Evolutionary conservation across 2,888 invertebrate species (phyloP).

Genomic region (Cactoblastis cactorum): DNA sequence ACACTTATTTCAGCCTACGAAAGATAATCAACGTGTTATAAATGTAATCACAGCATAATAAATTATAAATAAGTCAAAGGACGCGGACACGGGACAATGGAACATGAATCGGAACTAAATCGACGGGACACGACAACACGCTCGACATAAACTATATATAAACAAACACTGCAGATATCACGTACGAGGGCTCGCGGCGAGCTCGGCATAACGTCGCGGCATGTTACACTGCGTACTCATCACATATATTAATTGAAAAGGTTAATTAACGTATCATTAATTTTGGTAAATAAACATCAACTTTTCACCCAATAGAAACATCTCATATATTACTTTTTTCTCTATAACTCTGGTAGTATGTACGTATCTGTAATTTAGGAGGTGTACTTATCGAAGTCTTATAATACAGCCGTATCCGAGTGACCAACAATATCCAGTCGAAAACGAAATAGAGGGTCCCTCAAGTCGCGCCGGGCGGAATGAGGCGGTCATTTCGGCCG

Average conservation of each 20-base stretch:
- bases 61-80: constrained; percentile 64
- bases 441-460: constrained; percentile 52
- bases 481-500: constrained; percentile 34
- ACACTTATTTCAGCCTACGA: constrained; percentile 56
- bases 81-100: constrained; percentile 59
- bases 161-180: constrained; percentile 50
- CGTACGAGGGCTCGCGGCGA: constrained; percentile 30
- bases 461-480: constrained; percentile 32
- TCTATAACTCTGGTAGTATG: constrained; percentile 68
- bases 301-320: constrained; percentile 72
- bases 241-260: constrained; percentile 49
- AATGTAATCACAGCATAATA: constrained; percentile 75
- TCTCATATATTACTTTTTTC: constrained; percentile 73
- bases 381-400: constrained; percentile 68
- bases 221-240: constrained; percentile 35
- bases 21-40: constrained; percentile 65
- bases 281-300: constrained; percentile 75
- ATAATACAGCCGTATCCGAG: constrained; percentile 65
- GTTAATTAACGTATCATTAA: constrained; percentile 59
- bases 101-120: constrained; percentile 59
- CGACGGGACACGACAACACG: constrained; percentile 64
- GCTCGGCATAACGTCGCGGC: constrained; percentile 17
- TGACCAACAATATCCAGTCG: constrained; percentile 71
- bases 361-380: constrained; percentile 65
- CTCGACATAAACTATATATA: constrained; percentile 63